Conservation (phyloP, 2,797 vertebrate genomes). For the Micrastur ruficollis region DNA sequence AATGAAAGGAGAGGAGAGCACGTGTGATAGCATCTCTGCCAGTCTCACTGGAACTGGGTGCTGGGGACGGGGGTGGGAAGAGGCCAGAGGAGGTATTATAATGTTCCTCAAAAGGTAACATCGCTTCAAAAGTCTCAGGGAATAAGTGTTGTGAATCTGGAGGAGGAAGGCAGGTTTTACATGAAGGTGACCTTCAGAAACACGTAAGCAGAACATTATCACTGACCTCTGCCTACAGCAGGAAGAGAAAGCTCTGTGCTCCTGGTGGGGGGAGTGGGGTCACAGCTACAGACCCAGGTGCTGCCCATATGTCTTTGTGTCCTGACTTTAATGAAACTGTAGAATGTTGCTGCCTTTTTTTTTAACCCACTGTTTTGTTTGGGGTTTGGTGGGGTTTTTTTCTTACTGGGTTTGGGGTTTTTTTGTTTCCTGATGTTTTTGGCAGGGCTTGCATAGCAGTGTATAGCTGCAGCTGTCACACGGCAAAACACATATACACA, state of each 20-base stretch:
- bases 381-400: neutral
- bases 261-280: neutral
- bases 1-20: neutral
- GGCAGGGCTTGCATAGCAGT: neutral
- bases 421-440: neutral
- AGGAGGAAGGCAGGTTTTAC: neutral
- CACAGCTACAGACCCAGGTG: neutral
- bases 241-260: neutral
- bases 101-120: neutral
- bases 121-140: neutral
- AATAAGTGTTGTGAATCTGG: neutral
- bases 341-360: neutral
- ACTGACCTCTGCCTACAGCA: neutral
- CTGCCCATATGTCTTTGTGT: slow-evolving; percentile 11
- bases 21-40: neutral
- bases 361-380: neutral
- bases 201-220: neutral
- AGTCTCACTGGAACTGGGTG: neutral
- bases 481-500: neutral
- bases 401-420: neutral
- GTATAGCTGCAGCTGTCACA: neutral
- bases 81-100: neutral
- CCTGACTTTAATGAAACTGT: neutral
- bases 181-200: slow-evolving; percentile 2
- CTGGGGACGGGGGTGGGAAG: neutral